Base-by-base conservation (phyloP, 2,113 vertebrate genomes). In the Platycercus adscitus region DNA sequence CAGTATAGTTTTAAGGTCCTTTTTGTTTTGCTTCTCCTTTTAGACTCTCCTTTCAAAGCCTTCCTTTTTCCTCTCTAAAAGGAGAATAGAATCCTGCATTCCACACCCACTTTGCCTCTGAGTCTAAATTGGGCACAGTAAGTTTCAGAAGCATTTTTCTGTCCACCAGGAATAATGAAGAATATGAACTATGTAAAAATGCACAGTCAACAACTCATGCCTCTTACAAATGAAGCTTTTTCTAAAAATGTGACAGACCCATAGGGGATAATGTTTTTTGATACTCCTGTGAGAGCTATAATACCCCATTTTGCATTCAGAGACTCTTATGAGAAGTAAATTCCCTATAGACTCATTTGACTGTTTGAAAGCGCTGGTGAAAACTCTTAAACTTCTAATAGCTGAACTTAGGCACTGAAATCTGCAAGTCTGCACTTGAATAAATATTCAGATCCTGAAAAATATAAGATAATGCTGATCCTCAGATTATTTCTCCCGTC, bases 281-380 rank as follows among this genome's bases (percentile, higher is more conserved):
- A 7, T 49, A 37, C 53, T 92, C 89, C 84, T 89, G 56, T 72
- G 94, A 95, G 87, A 95, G 31, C 70, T 44, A n/a, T 89, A 89
- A 94, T 75, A 71, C 16, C 20, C 60, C 29, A 79, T 89, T 95
- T 87, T 82, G 83, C 63, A 92, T 95, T 93, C 91, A 86, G 79
- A 82, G 26, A 81, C 61, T 49, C 89, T 82, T 85, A 89, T 13
- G 41, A 94, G 41, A 95, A 87, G 31, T 52, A 79, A 92, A 95
- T 89, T 96, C 94, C 89, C 93, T 66, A n/a, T 5, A 82, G 91
- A 76, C 25, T 76, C 73, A 81, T 92, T 85, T 92, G 52, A 82
- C 66, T 72, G 70, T 86, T 93, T 91, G 70, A 95, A 95, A 88
- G 49, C 66, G 82, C 25, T 66, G 25, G 24, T 61, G 49, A 76